Evolutionary conservation across 2,797 vertebrate species (phyloP).

Genomic region (Mycteria americana): DNA sequence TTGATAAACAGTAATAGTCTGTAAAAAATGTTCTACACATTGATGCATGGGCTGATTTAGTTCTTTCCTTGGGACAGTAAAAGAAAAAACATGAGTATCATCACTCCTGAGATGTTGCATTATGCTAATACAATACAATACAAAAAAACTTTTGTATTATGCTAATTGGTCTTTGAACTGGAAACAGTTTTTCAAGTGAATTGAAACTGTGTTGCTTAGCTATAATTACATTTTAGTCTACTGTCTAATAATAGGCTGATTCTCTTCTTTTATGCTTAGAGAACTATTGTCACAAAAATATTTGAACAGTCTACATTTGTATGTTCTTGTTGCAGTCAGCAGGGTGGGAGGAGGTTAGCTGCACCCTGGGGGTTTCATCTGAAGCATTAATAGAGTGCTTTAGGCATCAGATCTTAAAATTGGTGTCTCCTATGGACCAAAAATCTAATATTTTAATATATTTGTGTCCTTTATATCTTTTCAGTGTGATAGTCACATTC

Average conservation of each 20-base stretch:
- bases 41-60: neutral
- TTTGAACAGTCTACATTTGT: neutral
- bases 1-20: neutral
- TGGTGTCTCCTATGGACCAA: neutral
- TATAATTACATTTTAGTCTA: neutral
- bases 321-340: neutral
- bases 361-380: neutral
- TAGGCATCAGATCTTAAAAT: neutral
- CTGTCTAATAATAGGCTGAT: neutral
- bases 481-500: neutral
- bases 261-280: neutral
- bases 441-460: neutral
- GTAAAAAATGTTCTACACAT: neutral
- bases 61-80: neutral
- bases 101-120: neutral
- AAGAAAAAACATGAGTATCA: neutral
- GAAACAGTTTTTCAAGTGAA: neutral
- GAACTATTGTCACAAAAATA: slow-evolving; percentile 20
- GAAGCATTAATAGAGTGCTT: neutral
- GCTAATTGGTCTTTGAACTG: neutral
- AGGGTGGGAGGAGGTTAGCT: neutral
- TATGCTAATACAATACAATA: neutral
- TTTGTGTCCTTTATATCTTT: slow-evolving; percentile 1
- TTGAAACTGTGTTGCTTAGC: neutral
- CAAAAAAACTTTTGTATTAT: neutral